These are phyloP conservation scores for Euplexia lucipara DNA, from an alignment of 2,888 invertebrate genomes.

Conservation along the genomic window DNA sequence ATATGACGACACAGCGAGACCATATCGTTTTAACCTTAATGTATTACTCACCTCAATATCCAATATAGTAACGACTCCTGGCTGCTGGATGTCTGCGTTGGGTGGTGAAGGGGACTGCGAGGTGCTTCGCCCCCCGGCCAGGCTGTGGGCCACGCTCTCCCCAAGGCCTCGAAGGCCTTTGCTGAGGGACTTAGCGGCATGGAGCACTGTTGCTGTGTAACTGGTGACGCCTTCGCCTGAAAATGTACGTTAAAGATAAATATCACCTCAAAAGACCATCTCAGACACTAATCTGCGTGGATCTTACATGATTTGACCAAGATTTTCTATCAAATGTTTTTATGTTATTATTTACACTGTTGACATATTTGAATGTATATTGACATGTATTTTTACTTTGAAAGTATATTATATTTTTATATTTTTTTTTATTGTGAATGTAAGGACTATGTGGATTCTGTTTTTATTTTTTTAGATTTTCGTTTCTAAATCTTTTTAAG, in stretches of 20 bases:
- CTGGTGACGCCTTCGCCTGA: constrained; percentile 95
- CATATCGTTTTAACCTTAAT: not conserved
- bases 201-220: constrained; percentile 97
- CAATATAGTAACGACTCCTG: constrained; percentile 97
- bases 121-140: constrained; percentile 93
- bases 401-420: too few species aligned
- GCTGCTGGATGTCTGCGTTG: constrained; percentile 92
- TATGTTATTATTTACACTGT: too few species aligned
- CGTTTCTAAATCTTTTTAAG: too few species aligned
- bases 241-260: constrained; percentile 6
- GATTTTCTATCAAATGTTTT: too few species aligned
- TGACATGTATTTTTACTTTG: too few species aligned
- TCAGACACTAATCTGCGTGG: too few species aligned
- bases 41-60: constrained; percentile 93
- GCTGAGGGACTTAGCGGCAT: constrained; percentile 98
- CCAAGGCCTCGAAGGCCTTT: constrained; percentile 97
- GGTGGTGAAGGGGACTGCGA: constrained; percentile 88
- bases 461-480: too few species aligned
- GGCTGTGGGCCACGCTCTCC: constrained; percentile 97
- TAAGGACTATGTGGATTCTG: too few species aligned
- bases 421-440: too few species aligned
- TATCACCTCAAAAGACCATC: too few species aligned
- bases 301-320: too few species aligned
- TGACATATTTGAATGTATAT: too few species aligned
- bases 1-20: not conserved